Evolutionary conservation across 2,113 vertebrate species (phyloP).

Genomic region (Protobothrops mucrosquamatus): DNA sequence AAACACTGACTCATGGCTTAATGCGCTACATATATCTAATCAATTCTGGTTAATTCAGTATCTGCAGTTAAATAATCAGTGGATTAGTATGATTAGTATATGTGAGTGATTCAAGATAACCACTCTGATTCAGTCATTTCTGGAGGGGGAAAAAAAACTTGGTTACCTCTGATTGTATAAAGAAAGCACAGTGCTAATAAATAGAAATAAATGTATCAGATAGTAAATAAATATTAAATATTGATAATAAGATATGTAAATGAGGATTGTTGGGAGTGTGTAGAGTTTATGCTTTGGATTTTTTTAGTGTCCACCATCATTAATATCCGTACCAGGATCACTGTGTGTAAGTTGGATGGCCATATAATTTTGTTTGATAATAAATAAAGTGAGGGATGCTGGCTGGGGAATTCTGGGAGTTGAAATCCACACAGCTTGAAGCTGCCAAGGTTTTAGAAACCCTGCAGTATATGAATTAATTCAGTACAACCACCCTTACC

Average conservation of each 20-base stretch:
- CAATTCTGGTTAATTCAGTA: not conserved
- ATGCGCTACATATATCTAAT: not conserved
- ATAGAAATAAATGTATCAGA: not conserved
- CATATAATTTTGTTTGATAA: not conserved
- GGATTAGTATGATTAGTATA: not conserved
- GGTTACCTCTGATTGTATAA: not conserved
- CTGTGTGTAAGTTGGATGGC: not conserved
- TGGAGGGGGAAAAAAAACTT: not conserved
- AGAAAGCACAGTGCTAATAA: not conserved
- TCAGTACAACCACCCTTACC: not conserved
- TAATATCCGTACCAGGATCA: not conserved
- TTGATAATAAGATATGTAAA: not conserved
- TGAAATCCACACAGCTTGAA: not conserved
- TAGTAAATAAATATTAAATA: not conserved
- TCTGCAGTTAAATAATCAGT: not conserved
- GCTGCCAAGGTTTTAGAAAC: not conserved
- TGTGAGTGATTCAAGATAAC: not conserved
- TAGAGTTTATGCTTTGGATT: not conserved
- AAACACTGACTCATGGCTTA: not conserved
- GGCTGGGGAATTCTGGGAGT: not conserved
- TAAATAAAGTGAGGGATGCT: not conserved
- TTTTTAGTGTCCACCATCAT: not conserved
- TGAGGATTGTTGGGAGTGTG: not conserved
- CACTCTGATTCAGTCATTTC: not conserved
- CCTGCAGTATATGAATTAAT: not conserved